Base-by-base conservation (phyloP, 2,888 invertebrate species). In the Temnothorax unifasciatus region DNA sequence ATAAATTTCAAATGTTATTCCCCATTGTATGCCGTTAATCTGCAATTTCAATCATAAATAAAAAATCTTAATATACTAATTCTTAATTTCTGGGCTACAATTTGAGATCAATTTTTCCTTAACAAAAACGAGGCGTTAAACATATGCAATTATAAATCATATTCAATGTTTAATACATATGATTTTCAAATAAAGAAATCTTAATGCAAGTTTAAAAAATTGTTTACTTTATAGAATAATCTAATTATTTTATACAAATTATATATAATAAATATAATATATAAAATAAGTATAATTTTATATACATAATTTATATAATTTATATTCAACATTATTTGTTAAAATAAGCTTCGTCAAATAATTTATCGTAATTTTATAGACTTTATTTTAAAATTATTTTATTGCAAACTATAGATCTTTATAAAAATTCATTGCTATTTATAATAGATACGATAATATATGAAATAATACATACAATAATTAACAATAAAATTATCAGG, bases 31-130 rank as follows among this genome's bases (percentile, higher is more conserved):
- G 3, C n/a, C 5, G 4, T 63, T 38, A 63, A 13, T 38, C n/a
- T 25, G 13, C 3, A 64, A 21, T 64, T 64, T 41, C 3, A 64
- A 64, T 64, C 11, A 64, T 2, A 41, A 64, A 64, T 64, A 64
- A 5, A 41, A 34, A 34, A 21, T 13, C 0, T 64, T 21, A 3
- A 63, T 41, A 41, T 2, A 25, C 2, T 38, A 63, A 64, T 41
- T 21, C 0, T 38, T 4, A 6, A 64, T 34, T 61, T 61, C 8
- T 61, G 34, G 6, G 0, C 29, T 9, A 41, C 13, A 41, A 38
- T 38, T n/a, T 41, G 64, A 0, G 11, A 13, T 21, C 21, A 38
- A 61, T 61, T 61, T 61, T 34, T 61, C 6, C 1, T 38, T 11
- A 61, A 61, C 4, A 11, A 61, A 61, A 41, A 57, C 47, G 21